A percentile compares a stretch with the other conserved stretches of the same genome.
Evolutionary conservation across 2,113 vertebrate genomes (phyloP).

Genomic region (Chrysemys picta): DNA sequence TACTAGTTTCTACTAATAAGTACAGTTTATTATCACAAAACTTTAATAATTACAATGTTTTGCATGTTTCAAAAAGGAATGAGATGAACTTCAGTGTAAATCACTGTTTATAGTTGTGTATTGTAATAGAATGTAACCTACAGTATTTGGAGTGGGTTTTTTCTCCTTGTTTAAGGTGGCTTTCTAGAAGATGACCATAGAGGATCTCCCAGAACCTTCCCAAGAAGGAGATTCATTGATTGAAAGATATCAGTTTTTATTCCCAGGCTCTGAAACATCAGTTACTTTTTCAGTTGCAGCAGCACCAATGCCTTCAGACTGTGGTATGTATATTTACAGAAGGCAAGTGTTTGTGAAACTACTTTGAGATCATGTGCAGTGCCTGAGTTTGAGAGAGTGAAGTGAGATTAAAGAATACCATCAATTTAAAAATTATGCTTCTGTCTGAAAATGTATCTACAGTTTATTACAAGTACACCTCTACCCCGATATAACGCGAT

Average conservation of each 20-base stretch:
- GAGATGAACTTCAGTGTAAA: background rate
- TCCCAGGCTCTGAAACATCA: slow-evolving; percentile 76
- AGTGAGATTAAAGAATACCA: background rate
- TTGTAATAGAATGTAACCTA: background rate
- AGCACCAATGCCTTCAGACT: slow-evolving; percentile 95
- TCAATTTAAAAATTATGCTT: background rate
- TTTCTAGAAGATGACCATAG: slow-evolving; percentile 87
- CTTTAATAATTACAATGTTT: background rate
- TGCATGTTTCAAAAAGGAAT: background rate
- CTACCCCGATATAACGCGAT: no score
- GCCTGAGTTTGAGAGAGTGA: background rate
- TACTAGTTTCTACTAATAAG: background rate
- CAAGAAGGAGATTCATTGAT: slow-evolving; percentile 80
- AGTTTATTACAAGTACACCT: background rate
- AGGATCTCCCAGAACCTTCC: slow-evolving; percentile 79
- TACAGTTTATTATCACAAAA: background rate
- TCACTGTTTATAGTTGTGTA: background rate
- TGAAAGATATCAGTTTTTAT: slow-evolving; percentile 77
- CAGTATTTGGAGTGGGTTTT: background rate
- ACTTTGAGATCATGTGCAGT: background rate
- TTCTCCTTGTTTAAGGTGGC: slow-evolving; percentile 48
- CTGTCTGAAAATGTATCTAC: background rate
- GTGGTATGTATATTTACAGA: slow-evolving; percentile 81
- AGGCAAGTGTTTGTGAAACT: background rate
- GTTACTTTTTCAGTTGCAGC: slow-evolving; percentile 93